Evolutionary conservation across 2,888 invertebrate species (phyloP), one percentile per base, ranked within the genome.

Genomic region (Hecatera dysodea): DNA sequence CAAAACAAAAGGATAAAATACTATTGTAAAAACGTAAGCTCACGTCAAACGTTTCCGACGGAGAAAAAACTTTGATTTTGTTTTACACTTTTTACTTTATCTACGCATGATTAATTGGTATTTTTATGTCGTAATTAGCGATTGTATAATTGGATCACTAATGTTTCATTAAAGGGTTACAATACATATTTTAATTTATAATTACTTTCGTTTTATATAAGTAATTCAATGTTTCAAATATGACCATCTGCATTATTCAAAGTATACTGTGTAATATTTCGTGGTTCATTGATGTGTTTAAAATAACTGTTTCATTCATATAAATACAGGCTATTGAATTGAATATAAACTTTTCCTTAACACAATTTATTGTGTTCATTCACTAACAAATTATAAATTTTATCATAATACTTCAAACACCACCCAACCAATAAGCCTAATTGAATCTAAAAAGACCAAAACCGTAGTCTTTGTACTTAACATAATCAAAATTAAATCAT

Each of bases 401-500:
- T 39, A 55, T 42, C 24, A 7, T 72, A 50, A 60, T 50, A 56
- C 12, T 80, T 46, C 19, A 50, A 57, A 71, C 27, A 72, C n/a
- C n/a, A 22, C n/a, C 39, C 29, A 44, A 44, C 17, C 12, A 57
- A 24, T 19, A 59, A 48, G 27, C 22, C 19, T 57, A 65, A 65
- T 62, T 57, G 56, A 59, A 72, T 62, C 8, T 61, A 29, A 29
- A 50, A 42, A 52, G 36, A 50, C 50, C 55, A 52, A 55, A 46
- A 62, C 48, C 64, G n/a, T 48, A 44, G 60, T 71, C 33, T 63
- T 66, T 64, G 69, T 81, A 67, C 39, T 53, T 57, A 72, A 56
- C 24, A 53, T 53, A 67, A 73, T 72, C 55, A 71, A 76, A 79
- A 82, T 79, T 68, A 64, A 79, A 77, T 77, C 67, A 70, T 73